A percentile compares a stretch with the other conserved stretches of the same genome.
Evolutionary conservation across 2,113 vertebrate genomes (phyloP).

Genomic region (Eublepharis macularius): DNA sequence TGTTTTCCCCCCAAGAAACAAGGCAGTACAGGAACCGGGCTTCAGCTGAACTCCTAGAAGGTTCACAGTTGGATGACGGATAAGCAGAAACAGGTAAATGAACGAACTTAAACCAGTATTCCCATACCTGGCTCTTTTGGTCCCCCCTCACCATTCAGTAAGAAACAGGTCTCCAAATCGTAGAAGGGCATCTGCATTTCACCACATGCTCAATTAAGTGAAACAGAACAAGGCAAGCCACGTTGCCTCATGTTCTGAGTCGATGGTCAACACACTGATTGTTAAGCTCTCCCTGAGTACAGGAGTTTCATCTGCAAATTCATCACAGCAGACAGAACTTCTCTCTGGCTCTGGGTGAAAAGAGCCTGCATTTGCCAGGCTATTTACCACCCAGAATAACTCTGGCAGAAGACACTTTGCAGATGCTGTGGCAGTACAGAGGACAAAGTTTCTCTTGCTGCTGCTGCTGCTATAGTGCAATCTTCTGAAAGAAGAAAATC

Average conservation of each 20-base stretch:
- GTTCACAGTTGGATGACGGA: too few species aligned
- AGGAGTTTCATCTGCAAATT: constrained; percentile 11
- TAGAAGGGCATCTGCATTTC: neutral
- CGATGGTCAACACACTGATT: neutral
- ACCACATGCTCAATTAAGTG: neutral
- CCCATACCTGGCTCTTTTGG: neutral
- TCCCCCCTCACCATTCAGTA: neutral
- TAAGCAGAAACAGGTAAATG: neutral
- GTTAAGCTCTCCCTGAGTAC: neutral
- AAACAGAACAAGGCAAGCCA: neutral
- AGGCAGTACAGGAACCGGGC: too few species aligned
- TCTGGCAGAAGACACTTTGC: neutral
- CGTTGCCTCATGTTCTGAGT: neutral
- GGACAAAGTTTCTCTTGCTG: constrained; percentile 1
- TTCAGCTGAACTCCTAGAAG: neutral
- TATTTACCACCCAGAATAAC: constrained; percentile 4
- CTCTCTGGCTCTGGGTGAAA: constrained; percentile 1
- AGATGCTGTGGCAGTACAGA: neutral
- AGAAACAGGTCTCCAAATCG: neutral
- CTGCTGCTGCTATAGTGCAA: neutral
- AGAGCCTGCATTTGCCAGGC: neutral
- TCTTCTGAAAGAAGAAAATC: neutral
- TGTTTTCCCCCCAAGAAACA: neutral
- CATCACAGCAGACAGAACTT: constrained; percentile 4
- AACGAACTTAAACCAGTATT: too few species aligned